Conservation (phyloP, 2,797 vertebrate genomes). For the Microctenopoma stevenorrisi region DNA sequence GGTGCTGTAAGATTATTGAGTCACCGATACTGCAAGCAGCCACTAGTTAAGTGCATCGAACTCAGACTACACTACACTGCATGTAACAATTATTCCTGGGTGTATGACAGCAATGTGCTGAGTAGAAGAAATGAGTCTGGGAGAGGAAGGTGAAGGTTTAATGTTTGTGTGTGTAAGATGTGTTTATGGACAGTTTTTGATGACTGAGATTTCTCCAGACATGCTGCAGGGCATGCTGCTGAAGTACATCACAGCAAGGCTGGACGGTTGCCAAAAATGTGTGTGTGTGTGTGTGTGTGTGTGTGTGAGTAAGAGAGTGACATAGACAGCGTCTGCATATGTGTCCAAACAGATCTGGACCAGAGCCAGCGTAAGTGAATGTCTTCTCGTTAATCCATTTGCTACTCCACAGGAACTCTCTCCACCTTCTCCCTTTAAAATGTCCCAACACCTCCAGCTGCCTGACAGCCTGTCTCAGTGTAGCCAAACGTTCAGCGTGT, state of each 20-base stretch:
- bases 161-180: slow-evolving; percentile 21
- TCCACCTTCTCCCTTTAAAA: slow-evolving; percentile 32
- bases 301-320: slow-evolving; percentile 21
- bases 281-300: slow-evolving; percentile 24
- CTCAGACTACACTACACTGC: background rate
- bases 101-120: slow-evolving; percentile 8
- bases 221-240: slow-evolving; percentile 55
- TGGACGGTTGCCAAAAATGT: slow-evolving; percentile 58
- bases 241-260: slow-evolving; percentile 55
- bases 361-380: slow-evolving; percentile 40
- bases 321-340: slow-evolving; percentile 31
- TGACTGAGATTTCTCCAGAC: slow-evolving; percentile 59
- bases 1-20: slow-evolving; percentile 1
- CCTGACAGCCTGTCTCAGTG: slow-evolving; percentile 30
- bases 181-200: slow-evolving; percentile 44
- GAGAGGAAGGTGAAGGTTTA: slow-evolving; percentile 4
- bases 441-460: slow-evolving; percentile 29
- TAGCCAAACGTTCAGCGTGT: slow-evolving; percentile 19
- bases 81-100: slow-evolving; percentile 5
- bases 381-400: slow-evolving; percentile 43
- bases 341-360: slow-evolving; percentile 44
- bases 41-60: slow-evolving; percentile 5
- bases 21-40: slow-evolving; percentile 9
- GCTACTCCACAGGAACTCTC: slow-evolving; percentile 35
- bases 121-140: slow-evolving; percentile 1